Evolutionary conservation across 2,888 invertebrate genomes (phyloP).

Genomic region (Ethmia dodecea): DNA sequence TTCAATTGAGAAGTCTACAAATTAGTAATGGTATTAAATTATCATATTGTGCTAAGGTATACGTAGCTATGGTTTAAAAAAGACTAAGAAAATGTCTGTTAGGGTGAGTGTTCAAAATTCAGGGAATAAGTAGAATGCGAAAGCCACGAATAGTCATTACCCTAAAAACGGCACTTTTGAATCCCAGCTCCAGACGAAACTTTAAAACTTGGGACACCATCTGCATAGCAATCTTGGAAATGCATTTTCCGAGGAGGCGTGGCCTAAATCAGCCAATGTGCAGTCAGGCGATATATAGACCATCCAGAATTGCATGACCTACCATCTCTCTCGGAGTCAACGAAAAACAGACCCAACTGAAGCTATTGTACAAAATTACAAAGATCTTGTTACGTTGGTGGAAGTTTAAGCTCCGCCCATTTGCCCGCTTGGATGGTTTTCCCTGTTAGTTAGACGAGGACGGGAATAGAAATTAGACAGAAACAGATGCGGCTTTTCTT

Average conservation of each 20-base stretch:
- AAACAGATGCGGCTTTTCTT: slow-evolving; percentile 57
- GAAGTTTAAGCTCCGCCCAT: slow-evolving; percentile 55
- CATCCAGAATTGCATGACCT: slow-evolving; percentile 39
- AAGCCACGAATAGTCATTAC: slow-evolving; percentile 31
- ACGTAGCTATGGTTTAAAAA: too few relatives aligned
- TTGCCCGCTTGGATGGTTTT: slow-evolving; percentile 59
- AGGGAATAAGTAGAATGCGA: too few relatives aligned
- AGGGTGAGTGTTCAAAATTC: too few relatives aligned
- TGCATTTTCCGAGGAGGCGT: slow-evolving; percentile 72
- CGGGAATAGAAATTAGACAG: slow-evolving; percentile 52
- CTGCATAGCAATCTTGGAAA: slow-evolving; percentile 74
- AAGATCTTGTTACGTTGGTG: slow-evolving; percentile 45
- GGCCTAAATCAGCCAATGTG: slow-evolving; percentile 73
- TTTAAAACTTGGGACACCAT: slow-evolving; percentile 47
- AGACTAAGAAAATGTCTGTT: too few relatives aligned
- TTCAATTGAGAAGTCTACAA: too few relatives aligned
- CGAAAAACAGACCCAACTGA: slow-evolving; percentile 30
- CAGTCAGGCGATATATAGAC: slow-evolving; percentile 74
- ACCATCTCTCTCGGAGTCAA: slow-evolving; percentile 30
- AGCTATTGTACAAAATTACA: slow-evolving; percentile 42
- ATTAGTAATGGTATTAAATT: too few relatives aligned
- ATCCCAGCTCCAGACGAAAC: slow-evolving; percentile 40
- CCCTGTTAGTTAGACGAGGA: slow-evolving; percentile 44
- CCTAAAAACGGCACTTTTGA: slow-evolving; percentile 43
- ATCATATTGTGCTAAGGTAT: too few relatives aligned